Percentiles rank a stretch among this genome's conserved stretches.
Conservation (phyloP, 2,797 vertebrate genomes). For the Paedocypris micromegethes region DNA sequence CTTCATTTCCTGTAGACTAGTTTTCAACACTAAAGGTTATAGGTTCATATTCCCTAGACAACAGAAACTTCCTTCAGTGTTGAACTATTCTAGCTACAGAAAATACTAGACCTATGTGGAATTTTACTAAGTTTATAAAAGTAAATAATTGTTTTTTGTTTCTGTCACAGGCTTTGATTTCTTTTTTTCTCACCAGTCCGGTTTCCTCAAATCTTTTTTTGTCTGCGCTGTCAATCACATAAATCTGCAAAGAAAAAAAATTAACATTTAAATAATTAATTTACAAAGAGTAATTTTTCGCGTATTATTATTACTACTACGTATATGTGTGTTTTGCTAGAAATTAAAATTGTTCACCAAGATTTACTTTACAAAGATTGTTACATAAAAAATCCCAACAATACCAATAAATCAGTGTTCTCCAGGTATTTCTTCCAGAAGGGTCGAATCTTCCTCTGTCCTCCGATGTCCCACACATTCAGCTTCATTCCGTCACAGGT, state of each 20-base stretch:
- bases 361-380: no score
- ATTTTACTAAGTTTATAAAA: no score
- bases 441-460: conserved; percentile 79
- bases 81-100: background rate
- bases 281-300: no score
- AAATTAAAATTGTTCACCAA: no score
- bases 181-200: conserved; percentile 70
- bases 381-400: conserved; percentile 7
- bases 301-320: no score
- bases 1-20: no score
- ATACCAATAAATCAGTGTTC: conserved; percentile 84
- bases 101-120: no score
- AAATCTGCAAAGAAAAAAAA: conserved; percentile 67
- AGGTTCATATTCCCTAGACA: no score
- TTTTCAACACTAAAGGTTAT: no score
- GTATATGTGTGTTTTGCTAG: no score
- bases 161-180: conserved; percentile 1
- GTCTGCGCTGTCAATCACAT: conserved; percentile 86
- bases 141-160: background rate
- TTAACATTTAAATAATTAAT: background rate
- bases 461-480: conserved; percentile 87
- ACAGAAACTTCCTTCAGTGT: no score
- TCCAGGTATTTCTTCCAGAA: conserved; percentile 91
- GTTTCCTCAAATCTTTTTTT: conserved; percentile 88
- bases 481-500: conserved; percentile 82